Evolutionary conservation across 2,113 vertebrate species (phyloP), one percentile per base, ranked within the genome.

Genomic region (Actinemys pallida): DNA sequence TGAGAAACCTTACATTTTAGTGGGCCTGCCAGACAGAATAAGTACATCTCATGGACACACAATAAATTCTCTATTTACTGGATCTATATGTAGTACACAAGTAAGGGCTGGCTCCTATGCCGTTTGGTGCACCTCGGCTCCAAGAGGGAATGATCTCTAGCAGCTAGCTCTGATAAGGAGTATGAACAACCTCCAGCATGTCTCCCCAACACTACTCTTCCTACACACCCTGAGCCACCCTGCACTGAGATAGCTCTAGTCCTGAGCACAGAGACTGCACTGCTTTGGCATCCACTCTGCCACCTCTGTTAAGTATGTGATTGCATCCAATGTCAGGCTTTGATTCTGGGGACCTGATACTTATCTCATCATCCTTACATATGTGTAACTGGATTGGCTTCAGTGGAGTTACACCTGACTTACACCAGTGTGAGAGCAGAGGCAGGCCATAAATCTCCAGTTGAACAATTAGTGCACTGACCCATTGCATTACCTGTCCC

Each of bases 71-170:
- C 17, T 45, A n/a, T 35, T 69, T 69, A 20, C 35, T n/a, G 53
- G 20, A 22, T 75, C 52, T 59, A n/a, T 1, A 0, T 13, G 8
- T 3, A 1, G 19, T 1, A 59, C 85, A 52, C 35, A 75, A 5
- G 69, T 10, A 39, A 75, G n/a, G 19, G n/a, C 20, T n/a, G 69
- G 8, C n/a, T 75, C 20, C 69, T 24, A 4, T 17, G 47, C 7
- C 47, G 47, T 65, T 5, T 2, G 2, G 1, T 0, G 0, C 0
- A 9, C 2, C 0, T 8, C 7, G 49, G 31, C 29, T 0, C 4
- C 1, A 31, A 9, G 8, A 8, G 31, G 76, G 2, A 49, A 62
- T 62, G 29, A 35, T 62, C 29, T 13, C 84, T 1, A 12, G 16
- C n/a, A 57, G 4, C 75, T 76, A 3, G 1, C 7, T 49, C 47